Evolutionary conservation across 2,888 invertebrate species (phyloP).

Genomic region (Hemaris fuciformis): DNA sequence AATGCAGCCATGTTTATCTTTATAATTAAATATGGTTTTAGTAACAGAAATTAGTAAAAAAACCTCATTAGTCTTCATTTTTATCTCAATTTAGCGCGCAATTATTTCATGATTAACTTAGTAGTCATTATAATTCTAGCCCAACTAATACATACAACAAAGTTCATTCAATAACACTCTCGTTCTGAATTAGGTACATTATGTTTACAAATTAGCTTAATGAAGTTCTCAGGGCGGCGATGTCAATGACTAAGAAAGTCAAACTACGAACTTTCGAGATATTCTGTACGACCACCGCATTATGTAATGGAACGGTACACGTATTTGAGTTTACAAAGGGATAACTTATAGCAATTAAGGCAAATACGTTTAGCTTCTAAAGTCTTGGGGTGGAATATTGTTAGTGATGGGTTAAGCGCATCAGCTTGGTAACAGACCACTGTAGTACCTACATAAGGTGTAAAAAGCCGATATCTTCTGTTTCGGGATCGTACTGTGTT

Average conservation of each 20-base stretch:
- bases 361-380: no score
- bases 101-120: not conserved
- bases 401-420: no score
- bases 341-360: no score
- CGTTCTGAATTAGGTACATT: not conserved
- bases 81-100: not conserved
- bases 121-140: not conserved
- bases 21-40: not conserved
- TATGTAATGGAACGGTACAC: not conserved
- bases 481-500: no score
- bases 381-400: no score
- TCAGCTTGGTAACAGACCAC: no score
- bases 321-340: no score
- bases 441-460: no score
- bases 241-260: not conserved
- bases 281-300: not conserved
- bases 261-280: not conserved
- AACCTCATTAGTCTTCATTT: not conserved
- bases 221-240: not conserved
- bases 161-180: not conserved
- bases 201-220: not conserved
- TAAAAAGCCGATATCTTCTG: no score
- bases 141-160: not conserved
- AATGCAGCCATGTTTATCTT: not conserved
- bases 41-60: not conserved